Conservation (phyloP, 2,113 vertebrate genomes). For the Xenopus borealis region DNA sequence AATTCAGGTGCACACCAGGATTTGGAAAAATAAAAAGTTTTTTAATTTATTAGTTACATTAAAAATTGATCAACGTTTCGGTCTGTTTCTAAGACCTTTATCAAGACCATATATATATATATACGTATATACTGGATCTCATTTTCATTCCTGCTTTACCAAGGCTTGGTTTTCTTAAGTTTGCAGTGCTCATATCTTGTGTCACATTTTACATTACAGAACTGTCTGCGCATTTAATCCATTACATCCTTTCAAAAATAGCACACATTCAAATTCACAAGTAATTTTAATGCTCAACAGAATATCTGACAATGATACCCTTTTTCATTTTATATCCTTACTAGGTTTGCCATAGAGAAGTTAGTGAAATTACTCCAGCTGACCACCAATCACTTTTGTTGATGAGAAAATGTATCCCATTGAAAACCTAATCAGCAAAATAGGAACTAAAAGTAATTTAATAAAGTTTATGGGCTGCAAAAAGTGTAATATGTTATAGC, state of each 20-base stretch:
- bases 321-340: background rate
- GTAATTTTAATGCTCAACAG: background rate
- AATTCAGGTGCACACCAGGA: too few species aligned
- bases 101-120: too few species aligned
- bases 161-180: too few species aligned
- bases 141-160: too few species aligned
- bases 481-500: slow-evolving; percentile 52
- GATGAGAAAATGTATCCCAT: slow-evolving; percentile 68
- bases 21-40: too few species aligned
- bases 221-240: background rate
- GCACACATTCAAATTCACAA: background rate
- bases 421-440: slow-evolving; percentile 63
- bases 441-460: slow-evolving; percentile 60
- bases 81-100: too few species aligned
- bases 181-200: background rate
- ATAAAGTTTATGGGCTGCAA: slow-evolving; percentile 49
- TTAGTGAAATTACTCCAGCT: slow-evolving; percentile 62
- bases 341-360: slow-evolving; percentile 12
- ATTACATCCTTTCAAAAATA: background rate
- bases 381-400: slow-evolving; percentile 66
- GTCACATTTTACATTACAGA: background rate
- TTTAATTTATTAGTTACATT: too few species aligned
- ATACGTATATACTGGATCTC: too few species aligned
- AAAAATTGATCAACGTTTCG: too few species aligned
- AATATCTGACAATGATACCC: background rate